phyloP scores from a whole-genome alignment of 2,888 invertebrate species.

The Oscheius sp. region DNA sequence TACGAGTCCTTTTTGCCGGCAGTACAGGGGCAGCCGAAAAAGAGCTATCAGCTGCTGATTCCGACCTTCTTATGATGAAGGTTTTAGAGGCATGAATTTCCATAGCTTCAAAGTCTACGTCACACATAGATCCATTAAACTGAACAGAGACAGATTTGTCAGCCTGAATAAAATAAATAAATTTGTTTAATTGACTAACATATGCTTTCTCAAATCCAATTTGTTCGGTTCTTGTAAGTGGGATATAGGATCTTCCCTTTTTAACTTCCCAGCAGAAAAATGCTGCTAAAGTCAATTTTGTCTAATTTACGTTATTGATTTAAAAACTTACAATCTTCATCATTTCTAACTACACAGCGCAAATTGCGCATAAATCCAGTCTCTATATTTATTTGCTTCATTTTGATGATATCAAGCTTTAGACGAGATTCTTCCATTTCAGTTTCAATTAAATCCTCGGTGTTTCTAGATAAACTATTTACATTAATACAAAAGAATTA shows the following conservation, averaged over 20 bases:
- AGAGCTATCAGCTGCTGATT: conserved; percentile 17
- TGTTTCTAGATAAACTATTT: neutral
- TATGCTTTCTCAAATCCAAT: neutral
- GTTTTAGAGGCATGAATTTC: neutral
- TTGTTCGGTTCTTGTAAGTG: neutral
- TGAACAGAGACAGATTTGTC: neutral
- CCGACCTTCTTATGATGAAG: neutral
- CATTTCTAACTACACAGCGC: conserved; percentile 32
- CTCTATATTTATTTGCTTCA: conserved; percentile 33
- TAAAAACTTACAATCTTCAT: conserved; percentile 1
- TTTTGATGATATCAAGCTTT: conserved; percentile 24
- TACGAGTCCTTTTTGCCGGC: conserved; percentile 16
- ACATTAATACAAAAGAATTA: neutral
- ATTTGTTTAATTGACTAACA: neutral
- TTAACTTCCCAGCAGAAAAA: conserved; percentile 21
- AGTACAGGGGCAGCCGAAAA: conserved; percentile 17
- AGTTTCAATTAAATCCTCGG: conserved; percentile 5
- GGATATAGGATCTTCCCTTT: conserved; percentile 16
- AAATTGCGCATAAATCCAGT: conserved; percentile 34
- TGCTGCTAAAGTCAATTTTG: neutral
- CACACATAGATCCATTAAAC: neutral
- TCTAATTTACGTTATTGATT: neutral
- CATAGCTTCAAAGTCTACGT: conserved; percentile 22
- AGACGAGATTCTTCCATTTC: conserved; percentile 29
- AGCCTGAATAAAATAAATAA: neutral